These are phyloP conservation scores for Amphimallon solstitiale DNA, from an alignment of 2,888 invertebrate genomes.

Conservation along the genomic window DNA sequence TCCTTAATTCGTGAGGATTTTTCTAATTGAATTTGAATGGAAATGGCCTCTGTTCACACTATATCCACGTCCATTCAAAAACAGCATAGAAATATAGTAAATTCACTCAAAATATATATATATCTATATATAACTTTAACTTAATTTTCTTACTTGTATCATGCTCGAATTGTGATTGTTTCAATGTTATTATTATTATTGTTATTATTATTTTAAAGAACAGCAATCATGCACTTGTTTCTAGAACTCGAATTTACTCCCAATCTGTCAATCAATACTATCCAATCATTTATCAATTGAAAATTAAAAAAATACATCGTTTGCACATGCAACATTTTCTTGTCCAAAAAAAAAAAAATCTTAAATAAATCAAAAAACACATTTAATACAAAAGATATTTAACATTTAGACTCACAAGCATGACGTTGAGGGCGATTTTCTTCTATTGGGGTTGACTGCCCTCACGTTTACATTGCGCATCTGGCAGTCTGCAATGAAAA, in stretches of 20 bases:
- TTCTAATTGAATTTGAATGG: not conserved
- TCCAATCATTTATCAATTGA: not conserved
- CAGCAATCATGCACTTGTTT: conserved; percentile 20
- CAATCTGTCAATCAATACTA: not conserved
- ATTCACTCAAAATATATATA: not conserved
- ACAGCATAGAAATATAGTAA: too few species aligned
- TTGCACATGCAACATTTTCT: conserved; percentile 26
- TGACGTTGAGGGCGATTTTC: conserved; percentile 73
- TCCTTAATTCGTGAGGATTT: not conserved
- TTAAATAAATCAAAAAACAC: too few species aligned
- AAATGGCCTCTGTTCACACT: too few species aligned
- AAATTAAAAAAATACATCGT: not conserved
- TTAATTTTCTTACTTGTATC: not conserved
- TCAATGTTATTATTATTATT: not conserved
- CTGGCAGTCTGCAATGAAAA: conserved; percentile 81
- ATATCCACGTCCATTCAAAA: too few species aligned
- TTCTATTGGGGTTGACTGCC: conserved; percentile 76
- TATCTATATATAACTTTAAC: not conserved
- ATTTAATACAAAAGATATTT: conserved; percentile 56
- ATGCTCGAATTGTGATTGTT: not conserved
- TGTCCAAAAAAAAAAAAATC: not conserved
- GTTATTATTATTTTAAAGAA: conserved; percentile 3
- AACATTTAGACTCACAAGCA: conserved; percentile 71
- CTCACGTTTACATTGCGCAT: conserved; percentile 80
- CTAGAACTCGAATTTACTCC: conserved; percentile 38